Percentiles rank a stretch among this genome's conserved stretches.
Evolutionary conservation across 1,140 invertebrate genomes (phyloP).

Genomic region (Luehdorfia chinensis): DNA sequence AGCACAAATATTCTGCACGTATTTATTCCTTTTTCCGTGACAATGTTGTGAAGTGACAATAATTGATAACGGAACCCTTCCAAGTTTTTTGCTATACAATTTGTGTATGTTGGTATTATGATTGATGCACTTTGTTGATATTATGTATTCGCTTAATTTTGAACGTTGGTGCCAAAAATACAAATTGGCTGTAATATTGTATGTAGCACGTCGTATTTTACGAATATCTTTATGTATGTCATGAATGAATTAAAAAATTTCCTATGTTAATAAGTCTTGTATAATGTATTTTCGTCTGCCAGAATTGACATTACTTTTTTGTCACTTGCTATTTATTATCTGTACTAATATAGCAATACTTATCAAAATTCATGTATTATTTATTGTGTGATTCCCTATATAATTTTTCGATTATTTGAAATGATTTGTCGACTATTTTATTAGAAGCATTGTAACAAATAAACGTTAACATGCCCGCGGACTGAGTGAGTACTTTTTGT

Average conservation of each 20-base stretch:
- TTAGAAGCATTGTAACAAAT: not conserved
- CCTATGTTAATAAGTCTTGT: no score
- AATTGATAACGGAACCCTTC: conserved; percentile 27
- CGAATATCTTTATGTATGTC: no score
- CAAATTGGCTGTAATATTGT: not conserved
- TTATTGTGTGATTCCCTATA: not conserved
- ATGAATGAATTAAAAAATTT: no score
- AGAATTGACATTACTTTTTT: no score
- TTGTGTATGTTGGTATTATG: not conserved
- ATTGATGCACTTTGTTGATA: not conserved
- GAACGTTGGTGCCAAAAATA: conserved; percentile 9
- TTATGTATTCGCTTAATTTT: conserved; percentile 1
- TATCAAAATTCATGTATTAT: not conserved
- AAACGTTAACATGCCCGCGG: conserved; percentile 18
- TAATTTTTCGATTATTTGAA: not conserved
- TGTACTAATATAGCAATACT: not conserved
- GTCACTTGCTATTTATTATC: not conserved
- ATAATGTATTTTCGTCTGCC: no score
- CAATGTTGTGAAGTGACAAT: conserved; percentile 68
- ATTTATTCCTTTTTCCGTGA: conserved; percentile 1
- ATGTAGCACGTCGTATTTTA: not conserved
- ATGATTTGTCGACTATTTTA: not conserved
- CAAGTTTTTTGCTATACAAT: not conserved
- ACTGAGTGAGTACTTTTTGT: conserved; percentile 58
- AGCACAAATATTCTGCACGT: no score